Conservation (phyloP, 2,797 vertebrate genomes). For the Siniperca scherzeri region DNA sequence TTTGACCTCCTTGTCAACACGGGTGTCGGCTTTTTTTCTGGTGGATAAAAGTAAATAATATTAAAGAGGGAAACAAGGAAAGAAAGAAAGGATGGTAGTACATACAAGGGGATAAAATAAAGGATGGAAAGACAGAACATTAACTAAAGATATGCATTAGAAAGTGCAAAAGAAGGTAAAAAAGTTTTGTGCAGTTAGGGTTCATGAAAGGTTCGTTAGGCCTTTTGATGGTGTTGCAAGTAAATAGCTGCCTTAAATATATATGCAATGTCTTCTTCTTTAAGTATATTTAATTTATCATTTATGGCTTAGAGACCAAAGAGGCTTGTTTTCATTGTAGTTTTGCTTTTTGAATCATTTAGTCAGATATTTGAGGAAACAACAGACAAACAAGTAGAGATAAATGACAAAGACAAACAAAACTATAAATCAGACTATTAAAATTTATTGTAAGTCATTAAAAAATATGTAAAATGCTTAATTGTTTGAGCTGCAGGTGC, state of each 20-base stretch:
- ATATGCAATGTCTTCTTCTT: conserved; percentile 29
- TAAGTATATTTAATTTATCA: not conserved
- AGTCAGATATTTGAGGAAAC: not conserved
- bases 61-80: not conserved
- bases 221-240: conserved; percentile 1
- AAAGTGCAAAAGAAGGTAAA: conserved; percentile 20
- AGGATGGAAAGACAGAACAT: not conserved
- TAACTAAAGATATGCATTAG: not conserved
- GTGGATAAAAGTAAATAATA: not conserved
- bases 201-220: not conserved
- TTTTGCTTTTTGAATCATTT: conserved; percentile 1
- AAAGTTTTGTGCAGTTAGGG: conserved; percentile 2
- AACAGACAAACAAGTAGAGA: not conserved
- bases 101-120: not conserved
- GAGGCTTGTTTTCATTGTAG: conserved; percentile 4
- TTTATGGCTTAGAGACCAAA: conserved; percentile 38
- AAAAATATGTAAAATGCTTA: not conserved
- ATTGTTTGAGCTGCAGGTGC: conserved; percentile 59
- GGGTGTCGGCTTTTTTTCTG: not conserved
- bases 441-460: fast-evolving
- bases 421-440: not conserved
- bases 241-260: conserved; percentile 43
- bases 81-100: not conserved
- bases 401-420: not conserved
- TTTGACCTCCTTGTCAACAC: conserved; percentile 8